A percentile compares a stretch with the other conserved stretches of the same genome.
phyloP scores from a whole-genome alignment of 2,797 vertebrate genomes.

The Spheniscus humboldti region DNA sequence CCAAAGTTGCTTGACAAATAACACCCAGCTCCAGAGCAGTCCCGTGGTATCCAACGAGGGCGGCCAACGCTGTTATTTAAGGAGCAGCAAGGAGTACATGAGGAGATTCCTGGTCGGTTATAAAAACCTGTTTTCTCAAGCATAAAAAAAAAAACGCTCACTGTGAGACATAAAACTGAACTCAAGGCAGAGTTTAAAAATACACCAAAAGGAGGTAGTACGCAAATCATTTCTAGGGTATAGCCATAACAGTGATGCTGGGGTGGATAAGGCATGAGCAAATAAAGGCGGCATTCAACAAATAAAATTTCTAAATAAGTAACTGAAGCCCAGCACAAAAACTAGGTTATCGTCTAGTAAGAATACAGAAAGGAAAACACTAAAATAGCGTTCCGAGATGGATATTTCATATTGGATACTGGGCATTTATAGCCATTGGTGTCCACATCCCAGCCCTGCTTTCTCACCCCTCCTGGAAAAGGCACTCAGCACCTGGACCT shows the following conservation, averaged over 20 bases:
- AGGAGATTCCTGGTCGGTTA: neutral
- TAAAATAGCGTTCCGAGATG: neutral
- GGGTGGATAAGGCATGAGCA: neutral
- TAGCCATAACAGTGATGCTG: neutral
- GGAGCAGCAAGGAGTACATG: neutral
- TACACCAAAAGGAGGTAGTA: neutral
- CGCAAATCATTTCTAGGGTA: neutral
- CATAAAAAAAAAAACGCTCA: neutral
- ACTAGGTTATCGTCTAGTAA: neutral
- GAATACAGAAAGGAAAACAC: neutral
- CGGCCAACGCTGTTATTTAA: fast-evolving
- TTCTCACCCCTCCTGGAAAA: neutral
- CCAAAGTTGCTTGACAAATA: fast-evolving
- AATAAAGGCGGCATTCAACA: neutral
- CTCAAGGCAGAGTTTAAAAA: neutral
- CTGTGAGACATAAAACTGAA: neutral
- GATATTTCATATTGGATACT: fast-evolving
- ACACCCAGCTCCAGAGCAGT: fast-evolving
- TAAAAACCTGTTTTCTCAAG: neutral
- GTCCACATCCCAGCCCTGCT: neutral
- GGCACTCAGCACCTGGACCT: neutral
- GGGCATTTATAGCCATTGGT: neutral
- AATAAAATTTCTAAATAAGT: neutral
- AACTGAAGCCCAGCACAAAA: neutral
- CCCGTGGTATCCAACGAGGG: fast-evolving